Percentiles rank a stretch among this genome's conserved stretches.
These are phyloP conservation scores for Bubo blakistoni DNA, from an alignment of 2,113 vertebrate genomes.

Conservation along the genomic window DNA sequence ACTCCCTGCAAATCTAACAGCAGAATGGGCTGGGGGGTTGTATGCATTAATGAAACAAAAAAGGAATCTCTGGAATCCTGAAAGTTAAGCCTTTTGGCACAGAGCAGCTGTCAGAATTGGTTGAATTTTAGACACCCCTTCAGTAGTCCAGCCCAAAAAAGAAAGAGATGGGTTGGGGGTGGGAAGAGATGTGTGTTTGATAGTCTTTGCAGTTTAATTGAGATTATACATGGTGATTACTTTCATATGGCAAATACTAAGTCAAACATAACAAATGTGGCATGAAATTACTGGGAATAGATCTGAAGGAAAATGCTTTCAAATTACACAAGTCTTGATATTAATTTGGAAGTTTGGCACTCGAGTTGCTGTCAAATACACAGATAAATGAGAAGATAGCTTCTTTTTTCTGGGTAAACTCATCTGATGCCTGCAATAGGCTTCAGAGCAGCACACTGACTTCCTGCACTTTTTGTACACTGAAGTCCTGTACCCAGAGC, in stretches of 20 bases:
- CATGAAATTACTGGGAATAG: not conserved
- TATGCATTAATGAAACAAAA: constrained; percentile 33
- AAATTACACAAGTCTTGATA: not conserved
- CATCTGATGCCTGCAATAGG: not conserved
- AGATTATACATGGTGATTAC: not conserved
- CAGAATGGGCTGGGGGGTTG: not conserved
- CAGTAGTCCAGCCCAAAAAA: not conserved
- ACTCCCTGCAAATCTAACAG: not conserved
- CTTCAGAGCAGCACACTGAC: not conserved
- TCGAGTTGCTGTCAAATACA: not conserved
- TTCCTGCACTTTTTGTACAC: not conserved
- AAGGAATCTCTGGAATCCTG: constrained; percentile 62
- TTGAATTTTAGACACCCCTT: constrained; percentile 47
- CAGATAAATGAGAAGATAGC: not conserved
- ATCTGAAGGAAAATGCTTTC: not conserved
- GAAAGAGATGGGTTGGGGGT: not conserved
- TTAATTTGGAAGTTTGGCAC: not conserved
- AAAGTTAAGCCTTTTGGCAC: constrained; percentile 56
- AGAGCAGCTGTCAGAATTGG: constrained; percentile 54
- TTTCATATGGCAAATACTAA: not conserved
- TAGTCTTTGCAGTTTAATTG: not conserved
- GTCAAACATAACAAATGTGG: not conserved
- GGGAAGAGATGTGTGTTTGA: not conserved
- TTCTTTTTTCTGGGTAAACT: not conserved
- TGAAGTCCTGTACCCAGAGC: not conserved